A percentile compares a stretch with the other conserved stretches of the same genome.
Conservation (phyloP, 2,797 vertebrate species). For the Allobates femoralis region DNA sequence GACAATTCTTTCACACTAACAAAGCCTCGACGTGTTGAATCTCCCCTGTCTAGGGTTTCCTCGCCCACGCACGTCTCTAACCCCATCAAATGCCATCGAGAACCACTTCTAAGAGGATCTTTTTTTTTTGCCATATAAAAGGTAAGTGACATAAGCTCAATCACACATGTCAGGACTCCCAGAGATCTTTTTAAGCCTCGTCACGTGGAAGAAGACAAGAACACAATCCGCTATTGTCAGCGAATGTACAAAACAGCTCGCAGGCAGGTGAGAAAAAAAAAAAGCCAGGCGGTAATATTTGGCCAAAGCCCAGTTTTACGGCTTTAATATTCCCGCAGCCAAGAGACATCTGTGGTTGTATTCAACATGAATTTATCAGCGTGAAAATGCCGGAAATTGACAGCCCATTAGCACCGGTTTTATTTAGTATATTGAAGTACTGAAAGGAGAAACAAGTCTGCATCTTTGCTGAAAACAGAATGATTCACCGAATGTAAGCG, state of each 20-base stretch:
- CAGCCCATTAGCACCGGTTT: constrained; percentile 43
- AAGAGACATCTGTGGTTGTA: constrained; percentile 46
- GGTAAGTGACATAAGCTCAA: constrained; percentile 42
- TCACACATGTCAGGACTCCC: constrained; percentile 41
- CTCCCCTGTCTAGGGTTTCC: constrained; percentile 15
- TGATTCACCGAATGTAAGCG: constrained; percentile 18
- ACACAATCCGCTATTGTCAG: constrained; percentile 4
- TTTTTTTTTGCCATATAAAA: constrained; percentile 21
- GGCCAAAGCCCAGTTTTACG: constrained; percentile 32
- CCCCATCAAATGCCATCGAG: constrained; percentile 38
- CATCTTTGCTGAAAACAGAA: constrained; percentile 27
- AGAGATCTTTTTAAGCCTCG: constrained; percentile 34
- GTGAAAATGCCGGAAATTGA: constrained; percentile 16
- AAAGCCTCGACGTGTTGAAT: constrained; percentile 34
- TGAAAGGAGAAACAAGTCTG: constrained; percentile 8
- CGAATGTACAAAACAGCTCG: constrained; percentile 1
- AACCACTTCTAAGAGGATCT: constrained; percentile 43
- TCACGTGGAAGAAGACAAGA: constrained; percentile 35
- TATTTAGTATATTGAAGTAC: constrained; percentile 44
- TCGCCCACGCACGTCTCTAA: constrained; percentile 40
- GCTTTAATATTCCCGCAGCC: constrained; percentile 16
- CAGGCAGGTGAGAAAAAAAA: constrained; percentile 32
- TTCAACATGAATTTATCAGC: constrained; percentile 33
- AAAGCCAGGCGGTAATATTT: constrained; percentile 25
- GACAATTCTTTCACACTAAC: constrained; percentile 31